Base-by-base conservation (phyloP, 2,113 vertebrate species). In the Laterallus jamaicensis region DNA sequence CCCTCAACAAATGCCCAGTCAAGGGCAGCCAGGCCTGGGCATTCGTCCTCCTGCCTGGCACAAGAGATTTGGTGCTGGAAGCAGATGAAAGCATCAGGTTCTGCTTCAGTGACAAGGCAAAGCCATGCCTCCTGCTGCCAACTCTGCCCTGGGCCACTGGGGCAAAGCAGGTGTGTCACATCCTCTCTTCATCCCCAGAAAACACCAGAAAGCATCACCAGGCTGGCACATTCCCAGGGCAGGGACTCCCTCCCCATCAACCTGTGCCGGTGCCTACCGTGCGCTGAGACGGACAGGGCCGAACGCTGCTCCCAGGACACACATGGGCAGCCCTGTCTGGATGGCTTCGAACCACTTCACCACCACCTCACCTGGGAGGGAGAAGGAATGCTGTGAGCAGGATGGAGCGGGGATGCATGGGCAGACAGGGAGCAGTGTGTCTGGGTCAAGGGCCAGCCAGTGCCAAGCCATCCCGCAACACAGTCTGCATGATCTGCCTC, bases 321-420 rank as follows among this genome's bases (percentile, higher is more conserved):
- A 99, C 99, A 99, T 99, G 94, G 99, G 99, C 83, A 99, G 98
- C 52, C 99, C 98, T 0, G 99, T 99, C 97, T 99, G 99, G 64
- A 98, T 76, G 2, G 99, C 99, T 92, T 99, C 99, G 2, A 99
- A 99, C 98, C 98, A 99, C 58, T 99, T 99, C 67, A 99, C 99
- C 50, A 98, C 98, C 5, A 99, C 98, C 93, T 99, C 99, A 5
- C 99, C 99, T 99, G 97, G 17, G 10, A 86, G 55, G 56, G 56
- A 88, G 62, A 15, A 62, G 21, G 37, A 49, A 59, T 32, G 29
- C 12, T 5, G 2, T 97, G 55, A 95, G 73, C 0, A 3, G 15
- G 37, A 49, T 10, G 47, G 47, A 49, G 47, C 47, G 21, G 19
- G 19, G 20, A 49, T 19, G 47, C 47, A 21, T 21, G 20, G 47